Evolutionary conservation across 1,140 invertebrate genomes (phyloP).

Genomic region (Heliothis virescens): DNA sequence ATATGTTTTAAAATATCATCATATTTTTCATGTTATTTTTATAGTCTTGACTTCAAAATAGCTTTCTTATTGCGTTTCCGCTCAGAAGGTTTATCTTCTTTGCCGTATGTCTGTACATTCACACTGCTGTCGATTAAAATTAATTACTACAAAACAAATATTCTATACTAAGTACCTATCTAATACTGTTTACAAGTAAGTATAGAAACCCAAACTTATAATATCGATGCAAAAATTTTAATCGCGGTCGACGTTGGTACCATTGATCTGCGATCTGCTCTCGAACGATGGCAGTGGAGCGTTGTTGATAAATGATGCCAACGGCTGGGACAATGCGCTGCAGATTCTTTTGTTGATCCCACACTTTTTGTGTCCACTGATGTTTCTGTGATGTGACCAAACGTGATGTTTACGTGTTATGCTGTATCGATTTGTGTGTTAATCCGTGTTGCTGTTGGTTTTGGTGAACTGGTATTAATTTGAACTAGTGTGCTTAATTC

Average conservation of each 20-base stretch:
- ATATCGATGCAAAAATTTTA: constrained; percentile 71
- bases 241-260: constrained; percentile 65
- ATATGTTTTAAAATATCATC: no score
- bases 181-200: not conserved
- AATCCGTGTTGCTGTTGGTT: not conserved
- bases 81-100: no score
- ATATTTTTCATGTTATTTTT: no score
- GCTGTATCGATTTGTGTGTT: constrained; percentile 26
- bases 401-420: constrained; percentile 40
- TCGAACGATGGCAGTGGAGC: constrained; percentile 76
- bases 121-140: no score
- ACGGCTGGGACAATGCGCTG: constrained; percentile 72
- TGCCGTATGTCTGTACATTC: no score
- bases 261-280: constrained; percentile 79
- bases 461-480: not conserved
- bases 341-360: constrained; percentile 76
- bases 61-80: no score
- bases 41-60: no score
- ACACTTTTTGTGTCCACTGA: constrained; percentile 75
- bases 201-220: constrained; percentile 24
- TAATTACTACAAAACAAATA: no score
- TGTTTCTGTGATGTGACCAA: constrained; percentile 68
- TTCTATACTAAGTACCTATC: no score
- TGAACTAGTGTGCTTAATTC: no score
- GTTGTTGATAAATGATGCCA: constrained; percentile 80